A percentile compares a stretch with the other conserved stretches of the same genome.
These are phyloP conservation scores for Hetaerina americana DNA, from an alignment of 1,140 invertebrate genomes.

Conservation along the genomic window DNA sequence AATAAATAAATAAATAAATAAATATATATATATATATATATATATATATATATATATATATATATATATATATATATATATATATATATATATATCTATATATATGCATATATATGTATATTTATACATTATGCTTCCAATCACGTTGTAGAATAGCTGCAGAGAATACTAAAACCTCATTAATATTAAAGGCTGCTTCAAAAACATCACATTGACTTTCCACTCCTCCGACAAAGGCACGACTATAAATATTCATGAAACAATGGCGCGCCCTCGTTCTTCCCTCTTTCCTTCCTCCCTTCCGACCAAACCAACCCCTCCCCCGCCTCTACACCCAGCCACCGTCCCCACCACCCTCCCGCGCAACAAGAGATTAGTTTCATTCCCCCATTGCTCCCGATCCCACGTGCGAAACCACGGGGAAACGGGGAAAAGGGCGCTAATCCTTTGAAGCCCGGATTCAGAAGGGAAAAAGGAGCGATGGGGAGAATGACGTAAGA, in stretches of 20 bases:
- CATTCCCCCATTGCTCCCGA: not conserved
- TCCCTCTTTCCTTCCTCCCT: not conserved
- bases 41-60: too few species aligned
- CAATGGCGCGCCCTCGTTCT: not conserved
- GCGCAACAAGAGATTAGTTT: not conserved
- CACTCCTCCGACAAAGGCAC: not conserved
- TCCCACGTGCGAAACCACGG: not conserved
- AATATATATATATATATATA: too few species aligned
- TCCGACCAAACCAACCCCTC: too few species aligned
- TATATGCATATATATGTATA: too few species aligned
- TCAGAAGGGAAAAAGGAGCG: too few species aligned
- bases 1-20: too few species aligned
- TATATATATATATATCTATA: too few species aligned
- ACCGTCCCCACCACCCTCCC: too few species aligned
- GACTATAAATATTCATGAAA: not conserved
- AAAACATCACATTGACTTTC: not conserved
- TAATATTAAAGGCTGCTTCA: not conserved
- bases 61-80: too few species aligned
- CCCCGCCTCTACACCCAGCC: too few species aligned
- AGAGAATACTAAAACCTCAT: not conserved
- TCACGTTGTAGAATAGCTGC: not conserved
- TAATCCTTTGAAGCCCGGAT: too few species aligned
- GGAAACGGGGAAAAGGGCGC: not conserved
- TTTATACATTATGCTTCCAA: not conserved
- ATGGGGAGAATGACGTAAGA: too few species aligned